phyloP scores from a whole-genome alignment of 2,797 vertebrate genomes.

The Danio tinwini region DNA sequence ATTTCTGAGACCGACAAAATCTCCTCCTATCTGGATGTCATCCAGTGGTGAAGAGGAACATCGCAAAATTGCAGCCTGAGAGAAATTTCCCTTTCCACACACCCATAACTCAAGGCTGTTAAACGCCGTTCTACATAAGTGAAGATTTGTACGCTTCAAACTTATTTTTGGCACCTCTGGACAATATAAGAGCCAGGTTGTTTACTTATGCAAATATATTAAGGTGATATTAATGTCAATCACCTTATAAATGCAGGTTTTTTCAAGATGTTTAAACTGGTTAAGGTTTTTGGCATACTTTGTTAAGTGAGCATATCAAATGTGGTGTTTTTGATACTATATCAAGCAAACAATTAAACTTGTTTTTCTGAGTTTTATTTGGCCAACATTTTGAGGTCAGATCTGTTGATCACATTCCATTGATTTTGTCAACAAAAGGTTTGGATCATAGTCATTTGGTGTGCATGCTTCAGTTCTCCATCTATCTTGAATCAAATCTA shows the following conservation, averaged over 20 bases:
- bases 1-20: conserved; percentile 50
- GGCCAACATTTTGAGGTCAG: neutral
- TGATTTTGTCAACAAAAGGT: conserved; percentile 7
- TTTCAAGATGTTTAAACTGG: neutral
- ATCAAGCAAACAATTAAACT: neutral
- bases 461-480: neutral
- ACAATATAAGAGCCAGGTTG: neutral
- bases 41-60: conserved; percentile 50
- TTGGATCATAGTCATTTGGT: neutral
- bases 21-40: conserved; percentile 55
- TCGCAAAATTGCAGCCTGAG: conserved; percentile 63
- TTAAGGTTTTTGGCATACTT: conserved; percentile 1
- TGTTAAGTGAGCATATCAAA: neutral
- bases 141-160: conserved; percentile 20
- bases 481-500: neutral
- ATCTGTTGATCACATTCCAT: conserved; percentile 22
- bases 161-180: neutral
- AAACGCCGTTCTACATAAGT: conserved; percentile 1
- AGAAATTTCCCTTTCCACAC: conserved; percentile 56
- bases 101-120: conserved; percentile 61
- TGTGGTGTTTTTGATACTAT: conserved; percentile 1
- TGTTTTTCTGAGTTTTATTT: conserved; percentile 24
- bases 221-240: neutral
- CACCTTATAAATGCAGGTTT: neutral
- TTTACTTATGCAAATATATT: conserved; percentile 6